Conservation (phyloP, 1,140 invertebrate species). For the Musca vetustissima region DNA sequence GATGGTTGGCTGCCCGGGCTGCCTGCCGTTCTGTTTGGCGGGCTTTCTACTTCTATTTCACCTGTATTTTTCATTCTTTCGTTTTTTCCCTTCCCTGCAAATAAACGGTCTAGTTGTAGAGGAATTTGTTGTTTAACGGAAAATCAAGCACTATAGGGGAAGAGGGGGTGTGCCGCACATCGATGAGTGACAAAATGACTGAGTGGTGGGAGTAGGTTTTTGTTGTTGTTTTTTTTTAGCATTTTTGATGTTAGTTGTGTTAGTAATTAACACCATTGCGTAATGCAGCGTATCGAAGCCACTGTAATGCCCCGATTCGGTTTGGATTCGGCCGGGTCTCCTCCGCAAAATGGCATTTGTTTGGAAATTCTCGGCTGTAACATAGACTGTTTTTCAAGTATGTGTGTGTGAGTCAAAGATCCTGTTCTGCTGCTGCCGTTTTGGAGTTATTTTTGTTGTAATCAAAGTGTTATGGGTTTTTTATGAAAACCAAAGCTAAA, state of each 20-base stretch:
- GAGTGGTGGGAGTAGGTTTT: constrained; percentile 19
- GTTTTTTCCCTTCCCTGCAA: too few species aligned
- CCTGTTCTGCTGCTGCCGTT: not conserved
- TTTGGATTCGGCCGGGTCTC: not conserved
- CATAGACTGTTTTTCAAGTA: too few species aligned
- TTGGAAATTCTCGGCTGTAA: too few species aligned
- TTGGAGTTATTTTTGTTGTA: not conserved
- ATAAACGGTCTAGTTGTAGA: too few species aligned
- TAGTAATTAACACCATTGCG: constrained; percentile 54
- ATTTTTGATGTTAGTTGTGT: constrained; percentile 34
- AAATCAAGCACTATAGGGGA: too few species aligned
- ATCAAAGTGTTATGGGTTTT: too few species aligned
- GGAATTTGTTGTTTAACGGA: too few species aligned
- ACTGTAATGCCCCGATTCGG: constrained; percentile 43
- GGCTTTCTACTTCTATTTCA: constrained; percentile 1
- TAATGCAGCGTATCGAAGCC: constrained; percentile 55
- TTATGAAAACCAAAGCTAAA: too few species aligned
- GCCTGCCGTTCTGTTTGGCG: not conserved
- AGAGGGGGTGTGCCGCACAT: too few species aligned
- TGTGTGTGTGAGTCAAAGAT: too few species aligned
- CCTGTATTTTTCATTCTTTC: not conserved
- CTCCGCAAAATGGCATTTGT: not conserved
- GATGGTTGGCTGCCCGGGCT: not conserved
- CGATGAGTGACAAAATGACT: constrained; percentile 26
- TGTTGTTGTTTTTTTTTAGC: too few species aligned